Base-by-base conservation (phyloP, 2,888 invertebrate genomes). In the Panopea generosa region DNA sequence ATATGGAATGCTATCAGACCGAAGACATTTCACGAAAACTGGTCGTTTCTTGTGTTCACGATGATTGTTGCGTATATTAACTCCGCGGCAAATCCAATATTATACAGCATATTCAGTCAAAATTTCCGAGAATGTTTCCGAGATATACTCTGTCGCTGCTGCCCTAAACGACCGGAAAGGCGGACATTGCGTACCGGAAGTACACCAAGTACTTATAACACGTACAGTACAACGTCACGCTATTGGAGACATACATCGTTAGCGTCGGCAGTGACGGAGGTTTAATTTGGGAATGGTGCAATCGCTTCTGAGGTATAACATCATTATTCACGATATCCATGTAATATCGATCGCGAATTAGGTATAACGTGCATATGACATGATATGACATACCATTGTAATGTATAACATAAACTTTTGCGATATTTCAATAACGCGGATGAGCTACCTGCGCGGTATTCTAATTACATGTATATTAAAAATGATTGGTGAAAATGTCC, bases 81-180 rank as follows among this genome's bases (percentile, higher is more conserved):
- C 68, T 92, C 92, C 1, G 92, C 93, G 0, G 91, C 91, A n/a
- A 92, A 92, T 81, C 93, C 93, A 0, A 86, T 92, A 14, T 84
- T 93, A 18, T 93, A 92, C 78, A 90, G 91, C 71, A 90, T 92
- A 26, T 93, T 92, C 78, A 92, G 92, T 76, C 91, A 91, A 68
- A 92, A 91, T 61, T 93, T 92, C 72, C 77, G 92, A 9, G 74
- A 83, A 40, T 87, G 89, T 61, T 90, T 91, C 66, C 74, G 81
- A 18, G 60, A 62, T 47, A 83, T 90, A 2, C 73, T 90, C 14
- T 91, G 90, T 65, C 70, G 71, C 18, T 84, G 82, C 33, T 80
- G 77, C 52, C 61, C 72, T 40, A 80, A 76, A 38, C 57, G 59
- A 16, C 63, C 72, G 43, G 60, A 53, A 61, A 29, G 65, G 14